phyloP scores from a whole-genome alignment of 2,888 invertebrate species.

The Aricia artaxerxes region DNA sequence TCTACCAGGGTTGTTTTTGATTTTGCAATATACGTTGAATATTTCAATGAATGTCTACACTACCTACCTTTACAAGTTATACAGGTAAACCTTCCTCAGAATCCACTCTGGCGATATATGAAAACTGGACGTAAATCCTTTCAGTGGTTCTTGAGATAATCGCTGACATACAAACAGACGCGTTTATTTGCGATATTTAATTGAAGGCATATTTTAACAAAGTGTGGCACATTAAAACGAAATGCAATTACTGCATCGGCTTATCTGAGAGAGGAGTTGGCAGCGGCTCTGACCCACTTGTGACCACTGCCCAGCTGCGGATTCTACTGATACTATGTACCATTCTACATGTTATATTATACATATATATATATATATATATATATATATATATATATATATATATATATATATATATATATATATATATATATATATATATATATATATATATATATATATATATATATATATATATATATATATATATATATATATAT shows the following conservation, averaged over 20 bases:
- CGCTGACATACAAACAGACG: background rate
- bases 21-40: too few relatives aligned
- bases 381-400: too few relatives aligned
- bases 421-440: too few relatives aligned
- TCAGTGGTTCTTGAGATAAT: background rate
- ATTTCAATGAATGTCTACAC: too few relatives aligned
- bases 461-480: too few relatives aligned
- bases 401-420: too few relatives aligned
- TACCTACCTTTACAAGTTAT: background rate
- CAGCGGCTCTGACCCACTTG: background rate
- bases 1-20: background rate
- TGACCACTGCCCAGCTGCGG: slow-evolving; percentile 3
- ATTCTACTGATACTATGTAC: background rate
- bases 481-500: too few relatives aligned
- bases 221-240: background rate
- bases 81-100: background rate
- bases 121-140: background rate
- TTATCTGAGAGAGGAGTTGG: background rate
- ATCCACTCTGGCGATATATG: background rate
- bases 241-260: slow-evolving; percentile 12
- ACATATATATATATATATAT: too few relatives aligned
- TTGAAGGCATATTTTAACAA: background rate
- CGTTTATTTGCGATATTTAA: background rate
- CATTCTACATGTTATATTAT: background rate
- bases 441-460: too few relatives aligned